Evolutionary conservation across 2,797 vertebrate genomes (phyloP), one percentile per base, ranked within the genome.

Genomic region (Ctenosaura bakeri): DNA sequence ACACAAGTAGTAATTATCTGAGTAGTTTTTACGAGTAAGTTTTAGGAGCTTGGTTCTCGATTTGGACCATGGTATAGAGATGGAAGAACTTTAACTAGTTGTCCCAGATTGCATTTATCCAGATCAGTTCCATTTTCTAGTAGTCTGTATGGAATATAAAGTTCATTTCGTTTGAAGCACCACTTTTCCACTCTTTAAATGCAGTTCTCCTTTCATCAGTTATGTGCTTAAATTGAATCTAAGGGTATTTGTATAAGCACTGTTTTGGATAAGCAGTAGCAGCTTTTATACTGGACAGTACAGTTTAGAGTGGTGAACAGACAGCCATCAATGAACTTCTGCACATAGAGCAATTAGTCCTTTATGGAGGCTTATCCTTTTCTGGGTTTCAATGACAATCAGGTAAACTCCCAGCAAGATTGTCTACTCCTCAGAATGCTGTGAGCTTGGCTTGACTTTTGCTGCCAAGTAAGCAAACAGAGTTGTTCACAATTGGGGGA

Each of bases 381-480:
- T 18, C 29, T 71, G 64, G 42, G 42, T 4, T 46, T 46, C 2
- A 54, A 54, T 50, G 71, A 77, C 35, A 87, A 78, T 26, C 6
- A 32, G 82, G 59, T 83, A 7, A 83, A 32, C 13, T 66, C 18
- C 46, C 18, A 69, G 32, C 26, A 85, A 85, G 83, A 84, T 50
- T 50, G 46, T 56, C 18, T 64, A 7, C 10, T 42, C 26, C 46
- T 5, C 66, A 18, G n/a, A 73, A 54, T 71, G 29, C 83, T 73
- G 20, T 14, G 46, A 73, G 46, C 29, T 74, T 74, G 3, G 83
- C 12, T 32, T 80, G 52, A 2, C 52, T 52, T 52, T 52, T 8
- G 52, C 52, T 87, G n/a, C 59, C 50, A 20, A 87, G 46, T 81
- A 80, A 81, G 18, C 24, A 82, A 88, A 74, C 42, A 32, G 74